These are phyloP conservation scores for Neodiprion virginianus DNA, from an alignment of 1,140 invertebrate genomes.

Conservation along the genomic window DNA sequence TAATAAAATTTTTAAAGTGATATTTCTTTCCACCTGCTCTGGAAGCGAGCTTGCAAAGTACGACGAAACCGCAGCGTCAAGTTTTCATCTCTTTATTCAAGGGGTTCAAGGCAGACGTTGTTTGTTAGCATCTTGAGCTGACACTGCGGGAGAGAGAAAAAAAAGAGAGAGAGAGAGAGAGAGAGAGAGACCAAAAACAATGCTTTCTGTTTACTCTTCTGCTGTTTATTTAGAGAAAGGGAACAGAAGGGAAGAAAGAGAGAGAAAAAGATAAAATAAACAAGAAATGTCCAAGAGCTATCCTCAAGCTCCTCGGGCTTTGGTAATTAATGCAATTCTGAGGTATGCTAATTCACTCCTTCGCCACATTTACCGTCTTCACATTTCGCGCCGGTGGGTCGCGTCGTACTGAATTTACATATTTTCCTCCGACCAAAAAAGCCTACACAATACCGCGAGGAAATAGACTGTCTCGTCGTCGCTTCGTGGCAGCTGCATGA, in stretches of 20 bases:
- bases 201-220: conserved; percentile 23
- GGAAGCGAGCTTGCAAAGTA: too few relatives aligned
- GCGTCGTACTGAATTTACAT: conserved; percentile 29
- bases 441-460: background rate
- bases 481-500: background rate
- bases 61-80: background rate
- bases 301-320: conserved; percentile 16
- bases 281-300: background rate
- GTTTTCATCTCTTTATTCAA: conserved; percentile 16
- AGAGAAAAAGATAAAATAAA: background rate
- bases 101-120: background rate
- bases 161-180: background rate
- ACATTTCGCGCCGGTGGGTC: conserved; percentile 33
- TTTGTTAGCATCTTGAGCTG: conserved; percentile 14
- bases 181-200: conserved; percentile 9
- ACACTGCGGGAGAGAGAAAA: conserved; percentile 9
- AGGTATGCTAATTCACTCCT: conserved; percentile 36
- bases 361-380: conserved; percentile 32
- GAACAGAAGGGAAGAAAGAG: background rate
- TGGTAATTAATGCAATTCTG: conserved; percentile 38
- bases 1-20: too few relatives aligned
- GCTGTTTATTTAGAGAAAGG: conserved; percentile 13
- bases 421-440: conserved; percentile 25
- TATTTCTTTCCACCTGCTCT: too few relatives aligned
- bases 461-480: background rate